Percentiles rank a stretch among this genome's conserved stretches.
Conservation (phyloP, 2,113 vertebrate genomes). For the Strix uralensis region DNA sequence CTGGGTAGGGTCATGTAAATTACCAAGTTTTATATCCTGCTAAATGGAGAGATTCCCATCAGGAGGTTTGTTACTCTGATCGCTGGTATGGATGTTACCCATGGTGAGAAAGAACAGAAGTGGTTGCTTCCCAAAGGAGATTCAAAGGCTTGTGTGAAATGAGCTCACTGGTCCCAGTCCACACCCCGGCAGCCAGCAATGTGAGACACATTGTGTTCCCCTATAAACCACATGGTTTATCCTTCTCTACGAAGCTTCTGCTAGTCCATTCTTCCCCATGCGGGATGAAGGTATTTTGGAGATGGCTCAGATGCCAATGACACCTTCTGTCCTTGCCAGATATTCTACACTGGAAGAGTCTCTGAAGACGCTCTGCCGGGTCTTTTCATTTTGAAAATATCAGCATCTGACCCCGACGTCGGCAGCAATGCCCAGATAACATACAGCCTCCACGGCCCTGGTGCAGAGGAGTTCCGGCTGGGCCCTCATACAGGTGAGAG, state of each 20-base stretch:
- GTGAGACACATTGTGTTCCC: background rate
- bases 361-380: slow-evolving; percentile 84
- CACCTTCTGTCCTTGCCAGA: slow-evolving; percentile 69
- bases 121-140: slow-evolving; percentile 44
- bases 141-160: slow-evolving; percentile 36
- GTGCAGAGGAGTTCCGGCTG: slow-evolving; percentile 87
- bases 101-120: slow-evolving; percentile 42
- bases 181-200: background rate
- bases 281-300: background rate
- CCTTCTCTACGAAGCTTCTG: background rate
- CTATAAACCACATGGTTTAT: background rate
- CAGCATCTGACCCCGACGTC: slow-evolving; percentile 83
- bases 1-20: slow-evolving; percentile 58
- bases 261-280: background rate
- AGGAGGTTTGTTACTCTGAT: slow-evolving; percentile 9
- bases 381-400: slow-evolving; percentile 84
- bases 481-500: slow-evolving; percentile 86
- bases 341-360: slow-evolving; percentile 84
- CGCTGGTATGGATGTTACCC: background rate
- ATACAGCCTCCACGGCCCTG: slow-evolving; percentile 87
- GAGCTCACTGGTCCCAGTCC: slow-evolving; percentile 10
- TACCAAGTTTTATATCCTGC: slow-evolving; percentile 17
- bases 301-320: background rate
- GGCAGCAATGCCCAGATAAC: slow-evolving; percentile 88
- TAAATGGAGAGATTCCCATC: slow-evolving; percentile 47